Conservation (phyloP, 2,797 vertebrate species). For the Ibycter americanus region DNA sequence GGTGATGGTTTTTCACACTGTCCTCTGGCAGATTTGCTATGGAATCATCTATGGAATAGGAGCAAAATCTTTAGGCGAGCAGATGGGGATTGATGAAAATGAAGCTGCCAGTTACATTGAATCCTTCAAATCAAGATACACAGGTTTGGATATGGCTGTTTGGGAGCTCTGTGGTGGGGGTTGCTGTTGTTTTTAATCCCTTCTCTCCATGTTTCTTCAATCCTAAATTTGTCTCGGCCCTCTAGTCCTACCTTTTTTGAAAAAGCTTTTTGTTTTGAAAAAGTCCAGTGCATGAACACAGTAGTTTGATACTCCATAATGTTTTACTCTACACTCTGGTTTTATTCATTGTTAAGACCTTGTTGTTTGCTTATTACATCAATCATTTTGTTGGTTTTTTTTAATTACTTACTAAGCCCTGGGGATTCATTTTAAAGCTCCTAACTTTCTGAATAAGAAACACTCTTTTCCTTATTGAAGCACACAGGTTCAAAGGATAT, state of each 20-base stretch:
- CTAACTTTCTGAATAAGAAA: background rate
- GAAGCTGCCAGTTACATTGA: slow-evolving; percentile 93
- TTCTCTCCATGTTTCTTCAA: background rate
- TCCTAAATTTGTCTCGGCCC: background rate
- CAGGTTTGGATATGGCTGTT: slow-evolving; percentile 76
- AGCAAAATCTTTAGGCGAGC: slow-evolving; percentile 93
- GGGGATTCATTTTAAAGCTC: background rate
- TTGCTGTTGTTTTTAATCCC: background rate
- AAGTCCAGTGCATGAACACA: background rate
- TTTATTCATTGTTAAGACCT: background rate
- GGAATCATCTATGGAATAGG: slow-evolving; percentile 99
- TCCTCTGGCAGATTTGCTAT: slow-evolving; percentile 90
- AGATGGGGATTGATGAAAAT: slow-evolving; percentile 92
- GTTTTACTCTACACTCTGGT: background rate
- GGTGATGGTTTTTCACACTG: background rate
- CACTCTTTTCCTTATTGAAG: background rate
- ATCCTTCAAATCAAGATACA: slow-evolving; percentile 94
- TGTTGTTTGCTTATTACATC: background rate
- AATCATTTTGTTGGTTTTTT: background rate
- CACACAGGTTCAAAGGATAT: background rate
- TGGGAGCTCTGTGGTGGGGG: background rate
- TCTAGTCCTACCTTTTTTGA: background rate
- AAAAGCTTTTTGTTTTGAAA: background rate
- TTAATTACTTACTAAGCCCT: background rate
- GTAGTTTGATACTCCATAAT: background rate